phyloP scores from a whole-genome alignment of 1,140 invertebrate genomes.

The Cataglyphis hispanica region DNA sequence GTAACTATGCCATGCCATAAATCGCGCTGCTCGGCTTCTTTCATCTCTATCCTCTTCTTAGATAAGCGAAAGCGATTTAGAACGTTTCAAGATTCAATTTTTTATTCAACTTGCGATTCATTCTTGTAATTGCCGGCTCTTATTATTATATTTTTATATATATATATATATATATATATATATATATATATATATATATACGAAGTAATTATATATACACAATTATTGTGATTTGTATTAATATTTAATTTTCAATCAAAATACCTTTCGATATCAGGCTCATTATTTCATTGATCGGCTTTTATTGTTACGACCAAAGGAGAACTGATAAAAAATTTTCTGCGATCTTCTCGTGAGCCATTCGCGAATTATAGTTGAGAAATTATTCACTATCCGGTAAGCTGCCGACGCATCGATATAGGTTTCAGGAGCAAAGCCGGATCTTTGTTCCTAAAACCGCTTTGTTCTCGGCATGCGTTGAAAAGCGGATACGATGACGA shows the following conservation, averaged over 20 bases:
- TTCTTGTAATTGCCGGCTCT: neutral
- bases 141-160: neutral
- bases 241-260: neutral
- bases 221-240: neutral
- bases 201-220: neutral
- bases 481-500: constrained; percentile 10
- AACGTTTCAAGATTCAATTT: neutral
- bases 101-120: neutral
- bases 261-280: neutral
- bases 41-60: constrained; percentile 14
- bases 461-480: constrained; percentile 10
- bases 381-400: constrained; percentile 25
- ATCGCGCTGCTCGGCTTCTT: constrained; percentile 21
- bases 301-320: neutral
- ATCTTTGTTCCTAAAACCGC: constrained; percentile 33
- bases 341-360: neutral
- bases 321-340: neutral
- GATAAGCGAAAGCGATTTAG: neutral
- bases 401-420: neutral
- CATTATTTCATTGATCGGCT: neutral
- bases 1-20: constrained; percentile 58
- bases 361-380: constrained; percentile 1
- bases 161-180: too few species aligned
- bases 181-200: too few species aligned
- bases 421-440: constrained; percentile 4